phyloP scores from a whole-genome alignment of 2,888 invertebrate species.

The Polyommatus icarus region DNA sequence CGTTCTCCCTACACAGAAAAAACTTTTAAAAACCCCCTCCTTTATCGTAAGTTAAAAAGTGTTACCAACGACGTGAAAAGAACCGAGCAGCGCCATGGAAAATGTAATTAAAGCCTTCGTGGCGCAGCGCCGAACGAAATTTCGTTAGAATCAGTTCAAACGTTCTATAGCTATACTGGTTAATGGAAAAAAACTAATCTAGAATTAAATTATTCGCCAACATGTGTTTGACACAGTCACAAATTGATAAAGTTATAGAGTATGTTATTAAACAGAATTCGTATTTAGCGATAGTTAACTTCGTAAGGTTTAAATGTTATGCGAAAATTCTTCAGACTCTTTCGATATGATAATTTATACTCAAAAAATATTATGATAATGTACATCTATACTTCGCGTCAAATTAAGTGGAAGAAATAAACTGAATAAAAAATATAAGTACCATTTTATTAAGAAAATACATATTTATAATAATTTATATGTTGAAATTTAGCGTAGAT shows the following conservation, averaged over 20 bases:
- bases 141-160: conserved; percentile 17
- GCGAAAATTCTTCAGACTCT: background rate
- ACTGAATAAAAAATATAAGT: background rate
- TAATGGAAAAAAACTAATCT: conserved; percentile 10
- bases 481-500: background rate
- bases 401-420: background rate
- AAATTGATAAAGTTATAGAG: background rate
- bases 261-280: conserved; percentile 21
- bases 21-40: background rate
- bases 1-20: background rate
- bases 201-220: conserved; percentile 11
- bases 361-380: background rate
- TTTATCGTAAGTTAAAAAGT: background rate
- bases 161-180: background rate
- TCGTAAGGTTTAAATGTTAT: background rate
- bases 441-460: background rate
- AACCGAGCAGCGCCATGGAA: conserved; percentile 4
- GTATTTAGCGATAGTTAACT: background rate
- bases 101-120: conserved; percentile 9
- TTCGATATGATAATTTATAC: background rate
- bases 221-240: conserved; percentile 27
- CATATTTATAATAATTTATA: background rate
- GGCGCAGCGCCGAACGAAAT: background rate
- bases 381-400: background rate
- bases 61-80: background rate